Percentiles rank a stretch among this genome's conserved stretches.
Conservation (phyloP, 2,797 vertebrate species). For the Megaceryle alcyon region DNA sequence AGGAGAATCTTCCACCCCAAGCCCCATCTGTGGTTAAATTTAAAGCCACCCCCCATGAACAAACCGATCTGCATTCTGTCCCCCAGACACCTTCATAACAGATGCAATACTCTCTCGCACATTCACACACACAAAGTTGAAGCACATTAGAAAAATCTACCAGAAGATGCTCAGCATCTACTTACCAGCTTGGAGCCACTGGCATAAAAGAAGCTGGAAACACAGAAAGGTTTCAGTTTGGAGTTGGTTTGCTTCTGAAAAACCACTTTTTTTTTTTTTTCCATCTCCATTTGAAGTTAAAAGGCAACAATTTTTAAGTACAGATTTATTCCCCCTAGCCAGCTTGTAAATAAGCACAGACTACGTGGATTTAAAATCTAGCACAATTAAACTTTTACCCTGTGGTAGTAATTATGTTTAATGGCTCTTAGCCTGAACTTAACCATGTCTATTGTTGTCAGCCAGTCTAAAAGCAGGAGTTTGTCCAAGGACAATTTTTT, state of each 20-base stretch:
- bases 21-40: slow-evolving; percentile 6
- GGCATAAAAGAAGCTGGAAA: slow-evolving; percentile 29
- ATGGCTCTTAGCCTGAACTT: slow-evolving; percentile 75
- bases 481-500: slow-evolving; percentile 80
- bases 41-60: slow-evolving; percentile 24
- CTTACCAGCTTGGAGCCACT: not conserved
- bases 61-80: slow-evolving; percentile 8
- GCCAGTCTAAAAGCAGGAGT: slow-evolving; percentile 78
- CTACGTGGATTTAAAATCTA: slow-evolving; percentile 69
- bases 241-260: slow-evolving; percentile 30
- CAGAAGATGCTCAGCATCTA: slow-evolving; percentile 24
- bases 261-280: not conserved
- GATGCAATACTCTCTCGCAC: not conserved
- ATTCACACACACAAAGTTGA: not conserved
- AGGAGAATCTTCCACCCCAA: not conserved
- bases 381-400: slow-evolving; percentile 74
- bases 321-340: slow-evolving; percentile 48
- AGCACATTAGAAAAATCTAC: not conserved
- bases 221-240: slow-evolving; percentile 6
- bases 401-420: slow-evolving; percentile 79
- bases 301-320: slow-evolving; percentile 54
- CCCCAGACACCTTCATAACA: slow-evolving; percentile 5
- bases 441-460: slow-evolving; percentile 68
- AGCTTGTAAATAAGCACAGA: slow-evolving; percentile 72
- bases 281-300: slow-evolving; percentile 41